Conservation (phyloP, 2,888 invertebrate species). For the Oscheius myriophilus region DNA sequence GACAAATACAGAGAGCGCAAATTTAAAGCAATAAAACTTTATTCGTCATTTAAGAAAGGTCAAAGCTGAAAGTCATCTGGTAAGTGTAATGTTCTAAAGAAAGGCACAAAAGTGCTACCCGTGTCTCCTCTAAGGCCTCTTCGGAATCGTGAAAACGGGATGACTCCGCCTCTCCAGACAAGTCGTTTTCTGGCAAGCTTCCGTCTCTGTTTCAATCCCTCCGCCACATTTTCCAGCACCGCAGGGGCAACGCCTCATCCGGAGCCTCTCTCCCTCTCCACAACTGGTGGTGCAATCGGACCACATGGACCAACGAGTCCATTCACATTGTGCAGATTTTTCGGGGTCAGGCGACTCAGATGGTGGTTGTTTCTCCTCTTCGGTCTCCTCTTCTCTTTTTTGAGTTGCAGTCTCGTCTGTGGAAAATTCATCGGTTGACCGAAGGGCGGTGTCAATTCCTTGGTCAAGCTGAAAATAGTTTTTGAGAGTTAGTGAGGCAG, state of each 20-base stretch:
- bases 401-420: constrained; percentile 14
- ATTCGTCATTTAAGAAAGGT: neutral
- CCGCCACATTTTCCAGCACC: constrained; percentile 42
- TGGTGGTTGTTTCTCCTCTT: neutral
- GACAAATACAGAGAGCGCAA: neutral
- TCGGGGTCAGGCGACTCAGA: too few species aligned
- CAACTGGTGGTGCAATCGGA: constrained; percentile 55
- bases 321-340: constrained; percentile 36
- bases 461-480: constrained; percentile 13
- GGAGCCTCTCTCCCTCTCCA: constrained; percentile 48
- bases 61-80: neutral
- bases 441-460: constrained; percentile 8
- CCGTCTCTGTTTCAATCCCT: constrained; percentile 43
- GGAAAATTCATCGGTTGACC: constrained; percentile 18
- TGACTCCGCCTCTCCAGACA: constrained; percentile 32
- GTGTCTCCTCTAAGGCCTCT: neutral
- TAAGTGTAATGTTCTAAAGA: too few species aligned
- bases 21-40: neutral
- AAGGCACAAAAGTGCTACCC: too few species aligned
- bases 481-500: too few species aligned
- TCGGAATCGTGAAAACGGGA: constrained; percentile 25
- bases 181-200: constrained; percentile 34
- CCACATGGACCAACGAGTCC: constrained; percentile 60
- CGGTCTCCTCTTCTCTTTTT: constrained; percentile 25
- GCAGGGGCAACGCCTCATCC: constrained; percentile 56